Percentiles rank a stretch among this genome's conserved stretches.
Evolutionary conservation across 2,888 invertebrate species (phyloP).

Genomic region (Tribolium freemani): DNA sequence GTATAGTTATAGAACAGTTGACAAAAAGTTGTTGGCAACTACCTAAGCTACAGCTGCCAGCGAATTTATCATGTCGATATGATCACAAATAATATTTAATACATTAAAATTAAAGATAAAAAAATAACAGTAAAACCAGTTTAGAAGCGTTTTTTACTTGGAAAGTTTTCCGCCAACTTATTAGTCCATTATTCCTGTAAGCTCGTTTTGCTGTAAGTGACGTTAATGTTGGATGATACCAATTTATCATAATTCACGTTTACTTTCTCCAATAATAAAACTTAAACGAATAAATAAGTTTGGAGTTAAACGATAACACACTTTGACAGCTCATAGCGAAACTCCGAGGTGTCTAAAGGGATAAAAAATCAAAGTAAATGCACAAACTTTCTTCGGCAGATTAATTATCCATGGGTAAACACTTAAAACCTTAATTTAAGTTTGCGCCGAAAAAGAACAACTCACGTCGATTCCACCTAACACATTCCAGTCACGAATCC

Average conservation of each 20-base stretch:
- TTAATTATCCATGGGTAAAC: constrained; percentile 37
- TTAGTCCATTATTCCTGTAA: too few species aligned
- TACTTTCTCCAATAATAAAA: not conserved
- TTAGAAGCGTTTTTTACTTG: too few species aligned
- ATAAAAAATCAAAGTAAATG: constrained; percentile 18
- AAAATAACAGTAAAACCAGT: too few species aligned
- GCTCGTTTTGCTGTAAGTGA: too few species aligned
- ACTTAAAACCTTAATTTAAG: constrained; percentile 34
- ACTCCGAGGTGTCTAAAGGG: not conserved
- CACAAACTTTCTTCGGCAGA: constrained; percentile 19
- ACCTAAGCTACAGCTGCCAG: too few species aligned
- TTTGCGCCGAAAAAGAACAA: constrained; percentile 8
- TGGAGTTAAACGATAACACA: constrained; percentile 10
- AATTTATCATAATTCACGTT: not conserved
- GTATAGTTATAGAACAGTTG: not conserved
- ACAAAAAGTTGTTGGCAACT: not conserved
- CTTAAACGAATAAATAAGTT: not conserved
- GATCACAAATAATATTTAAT: too few species aligned
- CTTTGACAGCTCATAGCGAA: not conserved
- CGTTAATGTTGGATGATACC: too few species aligned
- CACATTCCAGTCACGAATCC: constrained; percentile 30
- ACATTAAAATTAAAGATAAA: too few species aligned
- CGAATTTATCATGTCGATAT: too few species aligned
- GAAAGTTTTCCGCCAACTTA: too few species aligned
- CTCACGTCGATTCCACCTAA: not conserved